Evolutionary conservation across 2,888 invertebrate species (phyloP), one percentile per base, ranked within the genome.

Genomic region (Coleophora flavipennella): DNA sequence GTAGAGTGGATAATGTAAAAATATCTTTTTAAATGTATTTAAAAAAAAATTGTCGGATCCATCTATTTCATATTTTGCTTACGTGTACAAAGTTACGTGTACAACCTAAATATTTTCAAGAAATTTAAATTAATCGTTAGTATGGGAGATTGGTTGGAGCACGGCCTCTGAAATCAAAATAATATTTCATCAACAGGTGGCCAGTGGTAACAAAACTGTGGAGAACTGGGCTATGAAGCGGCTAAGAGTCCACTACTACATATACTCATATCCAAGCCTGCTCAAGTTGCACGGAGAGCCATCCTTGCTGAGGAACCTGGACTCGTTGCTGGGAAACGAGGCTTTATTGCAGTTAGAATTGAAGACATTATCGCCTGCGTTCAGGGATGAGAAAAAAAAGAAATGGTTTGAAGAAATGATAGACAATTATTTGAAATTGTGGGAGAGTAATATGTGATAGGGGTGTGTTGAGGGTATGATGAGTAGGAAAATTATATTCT

Each of bases 351-450:
- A 94, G 69, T 78, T 95, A 59, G 92, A 94, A 62, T 83, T 95
- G 67, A 91, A 91, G 59, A 91, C 94, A 35, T 77, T 95, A 46
- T 88, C 92, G 43, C 91, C 93, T 9, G 90, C 92, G 7, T 94
- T 95, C 67, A 90, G 91, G 52, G 91, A 94, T 53, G 86, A 85
- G 3, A 84, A 87, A 32, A 92, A 93, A 67, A 87, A 90, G 56
- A 87, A 89, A 64, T 95, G 94, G 94, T 95, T 94, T 68, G 90
- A 92, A 53, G 94, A 95, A 83, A 92, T 94, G 42, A 87, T 95
- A 67, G 94, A 94, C 78, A 95, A 95, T 86, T 92, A 93, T 78
- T 88, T 94, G 74, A 94, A 94, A 76, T 80, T 95, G 49, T 95
- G 95, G 94, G 95, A 95, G 76, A 91, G 91, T 59, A 95, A 95